Percentiles rank a stretch among this genome's conserved stretches.
Conservation (phyloP, 2,888 invertebrate genomes). For the Leptinotarsa peninsularis region DNA sequence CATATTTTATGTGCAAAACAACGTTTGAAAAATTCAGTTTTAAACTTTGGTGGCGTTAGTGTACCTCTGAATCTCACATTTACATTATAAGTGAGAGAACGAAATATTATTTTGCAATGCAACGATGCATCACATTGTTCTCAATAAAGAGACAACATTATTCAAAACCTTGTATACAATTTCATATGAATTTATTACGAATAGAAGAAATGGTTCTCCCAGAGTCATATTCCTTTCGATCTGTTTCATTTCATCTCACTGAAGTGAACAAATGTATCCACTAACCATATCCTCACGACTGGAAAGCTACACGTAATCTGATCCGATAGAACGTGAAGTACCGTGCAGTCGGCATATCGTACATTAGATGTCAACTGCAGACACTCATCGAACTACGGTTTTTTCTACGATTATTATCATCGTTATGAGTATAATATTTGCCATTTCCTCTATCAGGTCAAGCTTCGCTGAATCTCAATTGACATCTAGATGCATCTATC, state of each 20-base stretch:
- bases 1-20: too few species aligned
- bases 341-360: conserved; percentile 19
- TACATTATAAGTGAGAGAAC: too few species aligned
- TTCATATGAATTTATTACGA: too few species aligned
- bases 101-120: too few species aligned
- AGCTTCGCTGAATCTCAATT: conserved; percentile 30
- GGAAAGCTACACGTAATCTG: conserved; percentile 24
- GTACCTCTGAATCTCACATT: too few species aligned
- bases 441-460: conserved; percentile 46
- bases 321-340: conserved; percentile 22
- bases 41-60: too few species aligned
- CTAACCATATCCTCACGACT: conserved; percentile 26
- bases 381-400: conserved; percentile 22
- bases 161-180: too few species aligned
- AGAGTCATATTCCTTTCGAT: neutral
- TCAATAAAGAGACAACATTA: too few species aligned
- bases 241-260: neutral
- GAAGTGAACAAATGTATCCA: conserved; percentile 4
- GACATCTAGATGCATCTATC: conserved; percentile 1
- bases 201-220: too few species aligned
- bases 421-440: conserved; percentile 26
- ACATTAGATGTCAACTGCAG: conserved; percentile 30
- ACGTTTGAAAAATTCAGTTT: too few species aligned
- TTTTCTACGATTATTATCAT: conserved; percentile 17
- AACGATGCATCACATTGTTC: too few species aligned